Conservation (phyloP, 2,797 vertebrate species). For the Microctenopoma stevenorrisi region DNA sequence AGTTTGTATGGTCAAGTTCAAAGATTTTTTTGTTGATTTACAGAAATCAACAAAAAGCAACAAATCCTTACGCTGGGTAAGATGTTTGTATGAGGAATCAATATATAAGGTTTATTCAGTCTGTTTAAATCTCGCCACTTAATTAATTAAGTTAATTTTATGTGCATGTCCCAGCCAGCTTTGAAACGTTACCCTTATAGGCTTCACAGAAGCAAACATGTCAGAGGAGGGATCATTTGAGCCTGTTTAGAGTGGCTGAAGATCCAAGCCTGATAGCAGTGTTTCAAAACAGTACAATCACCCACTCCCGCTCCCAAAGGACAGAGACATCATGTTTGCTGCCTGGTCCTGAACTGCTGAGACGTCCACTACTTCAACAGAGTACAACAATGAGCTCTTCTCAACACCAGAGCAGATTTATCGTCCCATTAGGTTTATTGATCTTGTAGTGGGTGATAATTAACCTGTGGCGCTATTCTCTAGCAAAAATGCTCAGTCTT, state of each 20-base stretch:
- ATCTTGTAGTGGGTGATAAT: constrained; percentile 58
- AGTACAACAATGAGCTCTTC: constrained; percentile 46
- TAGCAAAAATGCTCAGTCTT: neutral
- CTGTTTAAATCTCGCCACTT: constrained; percentile 10
- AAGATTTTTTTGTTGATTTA: neutral
- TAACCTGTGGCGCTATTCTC: constrained; percentile 44
- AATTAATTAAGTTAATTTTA: constrained; percentile 29
- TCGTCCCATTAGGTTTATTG: constrained; percentile 43
- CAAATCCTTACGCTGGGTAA: neutral
- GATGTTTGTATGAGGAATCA: constrained; percentile 2
- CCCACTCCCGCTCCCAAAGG: constrained; percentile 50
- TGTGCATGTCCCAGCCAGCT: constrained; percentile 54
- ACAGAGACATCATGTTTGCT: constrained; percentile 23
- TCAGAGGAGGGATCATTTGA: constrained; percentile 57
- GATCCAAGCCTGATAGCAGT: constrained; percentile 68
- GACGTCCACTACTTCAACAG: constrained; percentile 25
- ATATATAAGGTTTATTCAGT: constrained; percentile 14
- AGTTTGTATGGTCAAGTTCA: neutral
- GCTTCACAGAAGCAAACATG: constrained; percentile 61
- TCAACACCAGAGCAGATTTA: constrained; percentile 47
- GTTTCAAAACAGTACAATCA: constrained; percentile 27
- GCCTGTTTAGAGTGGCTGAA: constrained; percentile 56
- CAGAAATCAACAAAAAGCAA: neutral
- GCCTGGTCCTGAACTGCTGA: constrained; percentile 7
- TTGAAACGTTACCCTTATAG: constrained; percentile 64